A percentile compares a stretch with the other conserved stretches of the same genome.
phyloP scores from a whole-genome alignment of 2,888 invertebrate species.

The Electrophaes corylata region DNA sequence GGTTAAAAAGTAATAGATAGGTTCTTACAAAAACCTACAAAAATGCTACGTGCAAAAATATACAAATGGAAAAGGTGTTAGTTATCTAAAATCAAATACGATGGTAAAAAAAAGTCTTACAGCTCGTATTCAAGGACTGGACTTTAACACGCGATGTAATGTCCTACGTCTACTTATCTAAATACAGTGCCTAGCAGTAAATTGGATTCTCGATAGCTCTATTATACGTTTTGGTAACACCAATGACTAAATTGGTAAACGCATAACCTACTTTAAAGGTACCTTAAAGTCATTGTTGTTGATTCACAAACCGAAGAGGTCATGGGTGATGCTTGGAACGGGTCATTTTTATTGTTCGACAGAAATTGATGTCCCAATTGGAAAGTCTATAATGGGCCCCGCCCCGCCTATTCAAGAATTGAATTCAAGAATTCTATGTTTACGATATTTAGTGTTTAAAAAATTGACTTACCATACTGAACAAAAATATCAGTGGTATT shows the following conservation, averaged over 20 bases:
- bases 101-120: background rate
- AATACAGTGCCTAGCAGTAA: background rate
- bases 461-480: conserved; percentile 56
- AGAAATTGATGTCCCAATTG: conserved; percentile 29
- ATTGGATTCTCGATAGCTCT: conserved; percentile 5
- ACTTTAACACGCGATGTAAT: background rate
- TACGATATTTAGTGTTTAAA: background rate
- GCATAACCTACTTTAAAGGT: conserved; percentile 27
- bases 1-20: no score
- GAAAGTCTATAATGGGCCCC: conserved; percentile 9
- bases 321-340: conserved; percentile 28
- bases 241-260: conserved; percentile 29
- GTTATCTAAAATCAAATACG: background rate
- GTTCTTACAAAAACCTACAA: background rate
- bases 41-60: background rate
- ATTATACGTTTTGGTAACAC: conserved; percentile 13
- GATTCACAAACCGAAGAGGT: conserved; percentile 30
- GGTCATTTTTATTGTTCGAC: conserved; percentile 30
- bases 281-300: conserved; percentile 31
- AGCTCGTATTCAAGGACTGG: background rate
- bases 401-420: conserved; percentile 6
- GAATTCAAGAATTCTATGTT: no score
- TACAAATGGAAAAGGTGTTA: background rate
- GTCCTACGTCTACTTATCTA: background rate
- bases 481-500: conserved; percentile 61